Base-by-base conservation (phyloP, 2,888 invertebrate genomes). In the Drosophila quasianomalipes region DNA sequence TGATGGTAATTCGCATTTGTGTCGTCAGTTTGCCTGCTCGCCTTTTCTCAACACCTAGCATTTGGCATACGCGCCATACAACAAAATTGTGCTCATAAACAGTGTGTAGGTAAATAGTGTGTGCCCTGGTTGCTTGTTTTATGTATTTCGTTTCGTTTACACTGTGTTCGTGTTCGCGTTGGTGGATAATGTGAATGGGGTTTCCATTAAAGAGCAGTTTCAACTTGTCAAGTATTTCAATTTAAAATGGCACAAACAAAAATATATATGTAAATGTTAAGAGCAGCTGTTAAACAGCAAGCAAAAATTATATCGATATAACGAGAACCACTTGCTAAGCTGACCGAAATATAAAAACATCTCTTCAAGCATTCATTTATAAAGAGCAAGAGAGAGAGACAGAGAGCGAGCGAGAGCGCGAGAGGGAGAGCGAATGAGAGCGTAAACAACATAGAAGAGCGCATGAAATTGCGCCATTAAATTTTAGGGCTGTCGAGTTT, bases 51-150 rank as follows among this genome's bases (percentile, higher is more conserved):
- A 72, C 87, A 83, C 92, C 92, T 85, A 89, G 79, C 83, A 91
- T 49, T 87, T 88, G 86, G 85, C 92, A 92, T 91, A 89, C 83
- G 91, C 81, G 78, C 79, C 79, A 74, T 76, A 91, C 92, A 92
- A 92, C 92, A 92, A 92, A 91, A 85, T 80, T 74, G 76, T 74
- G 91, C 80, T 88, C 92, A 89, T 90, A 76, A 91, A 81, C 74
- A 52, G 75, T 54, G 74, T 81, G 90, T 87, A 89, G 92, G 90
- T 77, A 82, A 91, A 90, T 79, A 68, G 79, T 57, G 31, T 57
- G 49, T 31, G 39, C 39, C 19, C 47, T 26, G 16, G 16, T 33
- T 47, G 26, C 47, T 47, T 26, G 47, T 47, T 33, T 35, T 10
- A 22, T 16, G 22, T 33, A 22, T 53, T 53, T 53, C 19, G 22